These are phyloP conservation scores for Rattus norvegicus DNA, from an alignment of 2,113 vertebrate genomes.

Conservation along the genomic window DNA sequence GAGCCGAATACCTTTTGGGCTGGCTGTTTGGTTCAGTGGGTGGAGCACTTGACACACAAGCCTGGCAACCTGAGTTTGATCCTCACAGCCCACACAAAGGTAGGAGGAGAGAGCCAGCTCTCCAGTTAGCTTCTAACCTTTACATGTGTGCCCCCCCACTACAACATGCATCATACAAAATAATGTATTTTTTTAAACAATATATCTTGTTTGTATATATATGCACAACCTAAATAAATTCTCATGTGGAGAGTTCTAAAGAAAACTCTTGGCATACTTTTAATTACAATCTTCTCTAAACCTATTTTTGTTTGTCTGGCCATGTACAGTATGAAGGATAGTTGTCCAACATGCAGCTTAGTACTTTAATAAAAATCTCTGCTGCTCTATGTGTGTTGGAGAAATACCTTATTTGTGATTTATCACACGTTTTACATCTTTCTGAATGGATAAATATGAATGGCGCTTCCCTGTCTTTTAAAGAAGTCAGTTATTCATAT, in stretches of 20 bases:
- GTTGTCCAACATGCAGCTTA: conserved; percentile 17
- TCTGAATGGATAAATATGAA: conserved; percentile 87
- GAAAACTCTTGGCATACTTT: conserved; percentile 26
- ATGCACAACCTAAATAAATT: conserved; percentile 40
- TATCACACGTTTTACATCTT: conserved; percentile 83
- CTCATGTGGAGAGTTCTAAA: conserved; percentile 40
- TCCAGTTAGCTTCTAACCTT: not conserved
- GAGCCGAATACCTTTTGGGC: not conserved
- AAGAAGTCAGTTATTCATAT: conserved; percentile 78
- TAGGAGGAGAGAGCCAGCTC: too few species aligned
- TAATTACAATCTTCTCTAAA: conserved; percentile 33
- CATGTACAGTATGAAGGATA: conserved; percentile 36
- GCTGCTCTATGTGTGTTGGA: not conserved
- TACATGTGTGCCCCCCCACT: not conserved
- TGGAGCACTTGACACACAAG: not conserved
- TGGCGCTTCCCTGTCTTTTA: conserved; percentile 86
- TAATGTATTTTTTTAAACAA: not conserved
- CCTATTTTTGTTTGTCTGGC: not conserved
- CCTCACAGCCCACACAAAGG: not conserved
- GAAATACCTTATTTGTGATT: conserved; percentile 47
- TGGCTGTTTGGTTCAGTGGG: not conserved
- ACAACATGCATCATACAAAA: not conserved
- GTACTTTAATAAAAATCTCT: conserved; percentile 54
- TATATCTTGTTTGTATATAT: not conserved
- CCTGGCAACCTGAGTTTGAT: not conserved